Conservation (phyloP, 2,113 vertebrate genomes). For the Saguinus imperator region DNA sequence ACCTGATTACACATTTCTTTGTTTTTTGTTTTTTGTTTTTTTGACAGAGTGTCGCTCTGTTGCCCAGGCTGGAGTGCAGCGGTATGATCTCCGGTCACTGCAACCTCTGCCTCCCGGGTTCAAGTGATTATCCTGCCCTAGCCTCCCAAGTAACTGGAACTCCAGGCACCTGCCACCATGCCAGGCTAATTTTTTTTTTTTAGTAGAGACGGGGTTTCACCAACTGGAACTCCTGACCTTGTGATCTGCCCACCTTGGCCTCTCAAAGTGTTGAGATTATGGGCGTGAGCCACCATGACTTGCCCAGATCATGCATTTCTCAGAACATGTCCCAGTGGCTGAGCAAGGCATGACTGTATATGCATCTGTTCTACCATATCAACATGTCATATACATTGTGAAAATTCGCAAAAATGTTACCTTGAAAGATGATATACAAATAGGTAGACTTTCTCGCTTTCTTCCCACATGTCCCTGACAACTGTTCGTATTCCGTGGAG, state of each 20-base stretch:
- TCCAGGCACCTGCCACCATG: too few relatives aligned
- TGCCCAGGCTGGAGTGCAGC: too few relatives aligned
- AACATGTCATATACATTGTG: background rate
- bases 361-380: background rate
- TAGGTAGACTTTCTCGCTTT: background rate
- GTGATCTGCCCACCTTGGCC: fast-evolving
- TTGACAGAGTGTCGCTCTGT: too few relatives aligned
- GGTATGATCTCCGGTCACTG: fast-evolving
- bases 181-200: too few relatives aligned
- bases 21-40: too few relatives aligned
- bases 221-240: too few relatives aligned
- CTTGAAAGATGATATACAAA: background rate
- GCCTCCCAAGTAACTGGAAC: too few relatives aligned
- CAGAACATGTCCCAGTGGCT: background rate
- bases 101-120: too few relatives aligned
- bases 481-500: background rate
- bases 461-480: background rate
- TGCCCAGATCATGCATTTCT: background rate
- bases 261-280: too few relatives aligned
- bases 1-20: background rate
- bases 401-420: background rate
- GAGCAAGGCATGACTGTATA: background rate
- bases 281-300: too few relatives aligned
- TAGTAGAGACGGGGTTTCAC: too few relatives aligned
- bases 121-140: too few relatives aligned